phyloP scores from a whole-genome alignment of 2,113 vertebrate species.

The Aegotheles bennettii region DNA sequence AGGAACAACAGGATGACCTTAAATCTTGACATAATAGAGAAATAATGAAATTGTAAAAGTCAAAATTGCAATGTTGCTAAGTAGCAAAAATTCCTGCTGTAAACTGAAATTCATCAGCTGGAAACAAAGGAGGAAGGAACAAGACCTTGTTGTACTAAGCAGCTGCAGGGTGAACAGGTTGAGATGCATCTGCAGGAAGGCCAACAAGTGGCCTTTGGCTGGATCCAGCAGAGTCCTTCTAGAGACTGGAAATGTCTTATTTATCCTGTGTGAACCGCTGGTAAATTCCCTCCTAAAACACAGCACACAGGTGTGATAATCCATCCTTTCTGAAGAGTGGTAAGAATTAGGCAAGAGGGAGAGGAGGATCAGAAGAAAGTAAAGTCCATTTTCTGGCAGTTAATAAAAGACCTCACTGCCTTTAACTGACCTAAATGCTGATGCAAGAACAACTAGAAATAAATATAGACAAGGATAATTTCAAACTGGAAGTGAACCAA shows the following conservation, averaged over 20 bases:
- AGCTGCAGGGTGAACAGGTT: background rate
- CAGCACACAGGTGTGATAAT: background rate
- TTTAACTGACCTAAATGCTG: background rate
- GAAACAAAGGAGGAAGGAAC: background rate
- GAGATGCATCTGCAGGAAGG: background rate
- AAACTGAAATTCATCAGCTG: background rate
- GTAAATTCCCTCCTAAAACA: background rate
- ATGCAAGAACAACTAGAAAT: background rate
- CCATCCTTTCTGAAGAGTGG: background rate
- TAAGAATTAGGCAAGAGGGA: background rate
- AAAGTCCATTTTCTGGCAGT: background rate
- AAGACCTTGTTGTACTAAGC: background rate
- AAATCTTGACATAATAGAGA: background rate
- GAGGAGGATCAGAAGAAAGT: background rate
- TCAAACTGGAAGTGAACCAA: background rate
- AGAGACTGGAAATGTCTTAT: background rate
- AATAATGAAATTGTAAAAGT: background rate
- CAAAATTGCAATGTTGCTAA: background rate
- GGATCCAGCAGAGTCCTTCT: background rate
- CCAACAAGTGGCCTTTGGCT: background rate
- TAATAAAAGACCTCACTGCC: background rate
- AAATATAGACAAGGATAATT: background rate
- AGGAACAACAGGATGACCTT: background rate
- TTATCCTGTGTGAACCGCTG: background rate
- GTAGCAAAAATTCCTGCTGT: background rate